Conservation (phyloP, 2,113 vertebrate species). For the Henicopernis longicauda region DNA sequence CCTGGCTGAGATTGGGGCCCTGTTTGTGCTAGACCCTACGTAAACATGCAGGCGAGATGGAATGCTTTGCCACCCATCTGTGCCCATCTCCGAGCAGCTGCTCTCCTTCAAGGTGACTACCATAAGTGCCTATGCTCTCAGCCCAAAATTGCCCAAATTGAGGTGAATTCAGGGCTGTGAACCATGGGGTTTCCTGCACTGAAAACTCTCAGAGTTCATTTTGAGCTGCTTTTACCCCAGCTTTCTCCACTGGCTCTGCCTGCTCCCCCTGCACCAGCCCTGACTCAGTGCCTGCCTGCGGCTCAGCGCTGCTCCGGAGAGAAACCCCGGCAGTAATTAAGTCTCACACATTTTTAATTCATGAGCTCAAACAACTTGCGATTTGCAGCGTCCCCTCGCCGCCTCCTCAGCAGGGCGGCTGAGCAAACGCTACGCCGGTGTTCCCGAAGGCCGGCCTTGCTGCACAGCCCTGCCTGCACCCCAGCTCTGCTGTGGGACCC, state of each 20-base stretch:
- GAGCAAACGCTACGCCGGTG: not conserved
- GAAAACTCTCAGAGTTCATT: not conserved
- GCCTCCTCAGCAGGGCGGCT: not conserved
- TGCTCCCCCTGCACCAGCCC: not conserved
- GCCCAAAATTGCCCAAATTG: not conserved
- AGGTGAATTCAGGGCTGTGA: not conserved
- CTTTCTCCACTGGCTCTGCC: not conserved
- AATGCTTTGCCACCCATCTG: not conserved
- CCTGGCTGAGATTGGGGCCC: not conserved
- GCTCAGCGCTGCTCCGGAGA: not conserved
- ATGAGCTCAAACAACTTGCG: not conserved
- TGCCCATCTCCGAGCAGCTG: accelerated
- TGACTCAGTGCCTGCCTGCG: not conserved
- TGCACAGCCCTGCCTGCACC: not conserved
- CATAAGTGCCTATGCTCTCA: accelerated
- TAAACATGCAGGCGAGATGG: not conserved
- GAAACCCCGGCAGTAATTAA: conserved; percentile 11
- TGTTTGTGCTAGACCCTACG: not conserved
- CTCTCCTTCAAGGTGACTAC: not conserved
- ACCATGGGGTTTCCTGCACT: accelerated
- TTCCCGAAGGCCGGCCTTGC: not conserved
- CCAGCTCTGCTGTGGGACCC: accelerated
- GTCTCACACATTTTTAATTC: not conserved
- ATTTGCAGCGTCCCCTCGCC: accelerated
- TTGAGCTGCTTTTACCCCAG: not conserved